Base-by-base conservation (phyloP, 2,113 vertebrate genomes). In the Anoplopoma fimbria region DNA sequence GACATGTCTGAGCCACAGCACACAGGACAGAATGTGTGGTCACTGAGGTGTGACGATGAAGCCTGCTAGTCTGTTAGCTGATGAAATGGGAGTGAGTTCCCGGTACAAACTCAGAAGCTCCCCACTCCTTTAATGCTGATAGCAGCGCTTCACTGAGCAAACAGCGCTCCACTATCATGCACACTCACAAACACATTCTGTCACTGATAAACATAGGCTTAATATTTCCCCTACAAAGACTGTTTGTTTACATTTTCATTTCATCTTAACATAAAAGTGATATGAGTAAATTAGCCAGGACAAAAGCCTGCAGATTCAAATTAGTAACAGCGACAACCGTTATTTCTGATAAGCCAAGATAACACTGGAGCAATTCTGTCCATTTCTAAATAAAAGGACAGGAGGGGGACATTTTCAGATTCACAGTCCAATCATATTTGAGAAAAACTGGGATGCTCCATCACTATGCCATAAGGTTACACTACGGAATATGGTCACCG, bases 391-490 rank as follows among this genome's bases (percentile, higher is more conserved):
- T 42, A 71, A 27, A 6, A 69, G 13, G 33, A 76, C 33, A 62
- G 33, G 6, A 68, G 7, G n/a, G 40, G 17, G 17, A 72, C 2
- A 38, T 60, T 14, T 73, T 45, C 36, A 74, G 4, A 62, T 58
- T 74, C 25, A 79, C 25, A n/a, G 57, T 72, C 62, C 79, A 88
- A 84, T 73, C 75, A 53, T 60, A 61, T 70, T 10, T 69, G n/a
- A 65, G 45, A 82, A 70, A n/a, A 63, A 29, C 53, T 57, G 45
- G 34, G 79, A 25, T 38, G 47, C 80, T 84, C 42, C 65, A 84
- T 83, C 79, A 68, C 45, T 27, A 70, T 72, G 78, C 81, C 89
- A 93, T 90, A 91, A 84, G 92, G 88, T 83, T 86, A 83, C 85
- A 71, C 84, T 90, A 91, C 79, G 75, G 82, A 88, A 79, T 87